Evolutionary conservation across 1,140 invertebrate species (phyloP), one percentile per base, ranked within the genome.

Genomic region (Paracyclopina nana): DNA sequence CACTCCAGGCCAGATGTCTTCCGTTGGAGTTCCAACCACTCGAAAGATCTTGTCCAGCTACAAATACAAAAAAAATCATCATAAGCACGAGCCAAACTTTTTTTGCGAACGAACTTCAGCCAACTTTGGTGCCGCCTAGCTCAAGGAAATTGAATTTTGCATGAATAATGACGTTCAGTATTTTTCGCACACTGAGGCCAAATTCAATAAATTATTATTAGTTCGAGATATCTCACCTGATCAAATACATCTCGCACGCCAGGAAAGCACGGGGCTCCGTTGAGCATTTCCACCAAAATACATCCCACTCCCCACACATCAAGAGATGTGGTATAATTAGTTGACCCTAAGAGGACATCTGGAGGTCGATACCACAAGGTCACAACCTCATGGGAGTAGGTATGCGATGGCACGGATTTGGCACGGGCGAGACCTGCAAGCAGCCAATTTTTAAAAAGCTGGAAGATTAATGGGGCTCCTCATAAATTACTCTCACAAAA

Each of bases 251-350:
- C 90, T 59, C 88, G 74, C 59, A 91, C 83, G 50, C 90, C 90
- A 45, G 88, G 88, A 67, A 95, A 95, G 55, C 87, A 82, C 30
- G 90, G 86, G 61, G 84, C 74, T n/a, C 88, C 88, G 53, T 85
- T 88, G 54, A 94, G 75, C 85, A 95, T 94, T 68, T 96, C 91
- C 34, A 91, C 82, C 67, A 94, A 94, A 65, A 96, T 95, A 68
- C 90, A 96, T 22, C 91, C 91, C 43, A 95, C 90, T 50, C 90
- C 88, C 90, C 92, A 97, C 80, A 96, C 92, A 66, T 97, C 74
- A 41, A 74, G 61, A 22, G 70, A 72, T 49, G 87, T 91, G 18
- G 86, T 87, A 65, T 97, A 97, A 61, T 94, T 81, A 4, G 88
- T 95, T 54, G 85, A 91, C 46, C 92, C 92, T 34, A 97, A 73